Conservation (phyloP, 2,797 vertebrate genomes). For the Urocyon cinereoargenteus region DNA sequence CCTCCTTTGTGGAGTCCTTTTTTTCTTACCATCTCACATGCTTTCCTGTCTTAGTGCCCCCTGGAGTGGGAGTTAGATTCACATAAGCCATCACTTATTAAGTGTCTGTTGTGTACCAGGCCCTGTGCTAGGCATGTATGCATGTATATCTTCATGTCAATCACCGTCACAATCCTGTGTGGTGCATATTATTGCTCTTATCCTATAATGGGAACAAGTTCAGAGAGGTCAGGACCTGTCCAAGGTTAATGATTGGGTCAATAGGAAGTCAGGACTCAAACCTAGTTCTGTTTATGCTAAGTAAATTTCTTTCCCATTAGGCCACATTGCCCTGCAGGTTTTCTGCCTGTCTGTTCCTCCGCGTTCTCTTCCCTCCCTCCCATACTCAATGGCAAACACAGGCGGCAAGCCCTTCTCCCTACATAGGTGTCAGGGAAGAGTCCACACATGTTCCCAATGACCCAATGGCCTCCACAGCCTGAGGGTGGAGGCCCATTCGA, state of each 20-base stretch:
- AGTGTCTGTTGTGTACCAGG: background rate
- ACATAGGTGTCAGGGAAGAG: background rate
- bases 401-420: background rate
- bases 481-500: background rate
- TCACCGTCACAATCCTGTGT: background rate
- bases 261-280: slow-evolving; percentile 23
- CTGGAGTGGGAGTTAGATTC: background rate
- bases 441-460: background rate
- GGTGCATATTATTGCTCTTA: background rate
- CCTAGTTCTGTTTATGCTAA: background rate
- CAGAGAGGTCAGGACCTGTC: too few relatives aligned
- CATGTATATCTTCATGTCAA: background rate
- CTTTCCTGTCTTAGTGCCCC: background rate
- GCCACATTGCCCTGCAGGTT: background rate
- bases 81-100: background rate
- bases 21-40: background rate
- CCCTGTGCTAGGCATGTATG: background rate
- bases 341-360: background rate
- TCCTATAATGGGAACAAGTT: background rate
- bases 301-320: background rate
- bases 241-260: background rate
- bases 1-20: background rate
- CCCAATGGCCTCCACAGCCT: background rate
- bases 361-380: background rate
- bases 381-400: background rate